phyloP scores from a whole-genome alignment of 2,888 invertebrate genomes.

The Spodoptera picta region DNA sequence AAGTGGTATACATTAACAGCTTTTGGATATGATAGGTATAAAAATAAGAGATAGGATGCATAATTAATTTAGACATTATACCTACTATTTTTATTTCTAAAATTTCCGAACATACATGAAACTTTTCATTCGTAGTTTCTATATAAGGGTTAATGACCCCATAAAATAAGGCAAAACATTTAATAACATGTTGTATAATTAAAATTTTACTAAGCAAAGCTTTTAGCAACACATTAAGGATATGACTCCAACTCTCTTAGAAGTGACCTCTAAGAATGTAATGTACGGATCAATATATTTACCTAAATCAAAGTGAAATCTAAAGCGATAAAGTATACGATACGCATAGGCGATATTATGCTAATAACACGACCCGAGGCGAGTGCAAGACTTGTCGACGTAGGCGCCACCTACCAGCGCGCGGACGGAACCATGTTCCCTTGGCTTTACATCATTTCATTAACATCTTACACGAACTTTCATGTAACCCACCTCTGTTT shows the following conservation, averaged over 20 bases:
- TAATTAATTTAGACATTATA: no score
- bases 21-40: no score
- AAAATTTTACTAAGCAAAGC: not conserved
- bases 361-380: slow-evolving; percentile 54
- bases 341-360: slow-evolving; percentile 54
- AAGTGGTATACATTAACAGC: no score
- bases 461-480: slow-evolving; percentile 68
- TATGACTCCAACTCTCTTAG: slow-evolving; percentile 1
- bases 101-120: no score
- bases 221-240: slow-evolving; percentile 11
- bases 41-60: no score
- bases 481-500: slow-evolving; percentile 62
- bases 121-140: no score
- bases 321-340: slow-evolving; percentile 39
- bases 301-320: slow-evolving; percentile 48
- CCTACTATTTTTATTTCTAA: no score
- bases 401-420: slow-evolving; percentile 76
- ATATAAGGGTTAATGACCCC: no score
- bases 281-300: slow-evolving; percentile 37
- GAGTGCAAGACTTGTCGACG: slow-evolving; percentile 57
- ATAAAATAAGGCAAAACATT: not conserved
- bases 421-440: slow-evolving; percentile 61
- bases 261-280: slow-evolving; percentile 11
- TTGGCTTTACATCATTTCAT: slow-evolving; percentile 67
- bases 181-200: not conserved